Evolutionary conservation across 92 coral and sea anemone genomes (phyloP), one percentile per base, ranked within the genome.

Genomic region (Virgularia gustaviana): DNA sequence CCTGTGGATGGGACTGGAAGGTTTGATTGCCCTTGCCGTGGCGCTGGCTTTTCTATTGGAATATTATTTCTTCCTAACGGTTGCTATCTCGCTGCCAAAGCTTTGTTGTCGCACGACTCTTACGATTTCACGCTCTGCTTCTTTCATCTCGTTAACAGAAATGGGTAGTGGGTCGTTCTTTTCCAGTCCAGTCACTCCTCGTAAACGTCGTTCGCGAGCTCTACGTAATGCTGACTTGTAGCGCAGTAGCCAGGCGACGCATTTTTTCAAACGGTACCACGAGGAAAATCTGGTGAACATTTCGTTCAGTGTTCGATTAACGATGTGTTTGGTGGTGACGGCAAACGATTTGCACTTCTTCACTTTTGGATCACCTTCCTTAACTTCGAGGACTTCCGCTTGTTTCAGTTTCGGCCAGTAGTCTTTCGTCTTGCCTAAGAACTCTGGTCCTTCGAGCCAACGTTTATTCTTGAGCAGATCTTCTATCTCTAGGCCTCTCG

Each of bases 401-500:
- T 5, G 2, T 29, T 3, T 5, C 31, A 16, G 63, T 23, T 56
- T 23, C 24, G 63, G 63, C 63, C 63, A 56, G 36, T 34, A 7
- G 30, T 8, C 63, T 56, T 56, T 56, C 31, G 63, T 4, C 18
- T 47, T 5, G 4, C 8, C 3, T 15, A 63, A 38, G 52, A 63
- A 36, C 71, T 63, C 71, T 63, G 71, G 71, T 12, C 51, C 71
- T 63, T 38, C 27, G 51, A 63, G 27, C 71, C 71, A 63, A 63
- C 53, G 71, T 53, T 63, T 38, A 18, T 63, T 63, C 53, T 63
- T 36, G 12, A 63, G 42, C 71, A 63, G 53, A 20, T 63, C 71
- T 37, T 38, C 52, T 4, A 38, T 33, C 41, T 38, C 10, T n/a
- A 56, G n/a, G 24, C 63, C 63, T 35, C 71, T 63, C 19, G 71